A percentile compares a stretch with the other conserved stretches of the same genome.
phyloP scores from a whole-genome alignment of 2,113 vertebrate species.

The Gallinago jamesoni region DNA sequence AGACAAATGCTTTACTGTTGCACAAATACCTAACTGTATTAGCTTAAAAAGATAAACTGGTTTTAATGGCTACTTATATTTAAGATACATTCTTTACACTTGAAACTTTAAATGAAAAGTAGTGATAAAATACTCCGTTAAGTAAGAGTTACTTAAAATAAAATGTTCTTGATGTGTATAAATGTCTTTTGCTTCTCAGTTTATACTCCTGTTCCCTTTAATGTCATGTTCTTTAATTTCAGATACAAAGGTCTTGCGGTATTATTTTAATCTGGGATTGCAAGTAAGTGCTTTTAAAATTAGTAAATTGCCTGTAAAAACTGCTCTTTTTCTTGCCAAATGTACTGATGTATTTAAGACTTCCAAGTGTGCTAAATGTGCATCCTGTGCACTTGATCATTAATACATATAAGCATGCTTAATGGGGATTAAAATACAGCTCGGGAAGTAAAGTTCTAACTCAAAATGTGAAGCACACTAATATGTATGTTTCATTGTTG shows the following conservation, averaged over 20 bases:
- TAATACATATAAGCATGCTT: neutral
- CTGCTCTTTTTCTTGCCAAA: neutral
- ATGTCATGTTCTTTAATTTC: slow-evolving; percentile 49
- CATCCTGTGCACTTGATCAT: neutral
- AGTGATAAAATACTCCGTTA: neutral
- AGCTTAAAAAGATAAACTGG: neutral
- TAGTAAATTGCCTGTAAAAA: neutral
- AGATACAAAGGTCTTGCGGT: slow-evolving; percentile 93
- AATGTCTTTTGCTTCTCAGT: neutral
- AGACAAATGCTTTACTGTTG: neutral
- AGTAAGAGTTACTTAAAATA: neutral
- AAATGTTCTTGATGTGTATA: neutral
- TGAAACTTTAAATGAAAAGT: neutral
- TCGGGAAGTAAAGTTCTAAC: neutral
- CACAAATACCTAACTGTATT: neutral
- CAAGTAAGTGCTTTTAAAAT: slow-evolving; percentile 81
- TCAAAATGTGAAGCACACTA: neutral
- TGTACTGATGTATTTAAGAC: neutral
- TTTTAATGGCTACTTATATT: neutral
- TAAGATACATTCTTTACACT: neutral
- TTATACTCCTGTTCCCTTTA: neutral
- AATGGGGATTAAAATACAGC: neutral
- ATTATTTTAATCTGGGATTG: slow-evolving; percentile 94
- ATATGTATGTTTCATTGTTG: neutral
- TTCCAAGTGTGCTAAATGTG: neutral